A percentile compares a stretch with the other conserved stretches of the same genome.
These are phyloP conservation scores for Ageneiosus marmoratus DNA, from an alignment of 2,113 vertebrate genomes.

Conservation along the genomic window DNA sequence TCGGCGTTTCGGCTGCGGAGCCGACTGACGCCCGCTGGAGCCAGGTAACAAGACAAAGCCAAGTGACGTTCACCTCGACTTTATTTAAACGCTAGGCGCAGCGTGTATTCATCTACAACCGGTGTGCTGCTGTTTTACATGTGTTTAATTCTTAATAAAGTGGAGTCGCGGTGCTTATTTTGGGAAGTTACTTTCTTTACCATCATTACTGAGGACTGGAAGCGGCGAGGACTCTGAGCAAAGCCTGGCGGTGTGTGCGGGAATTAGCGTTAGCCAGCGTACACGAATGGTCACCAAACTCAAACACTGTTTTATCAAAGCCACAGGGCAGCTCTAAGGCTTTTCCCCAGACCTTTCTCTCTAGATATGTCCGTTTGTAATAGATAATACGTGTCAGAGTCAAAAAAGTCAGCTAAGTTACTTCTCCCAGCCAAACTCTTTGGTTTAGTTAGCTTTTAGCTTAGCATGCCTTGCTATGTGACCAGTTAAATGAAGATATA, in stretches of 20 bases:
- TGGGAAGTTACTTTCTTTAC: not conserved
- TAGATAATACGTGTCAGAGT: not conserved
- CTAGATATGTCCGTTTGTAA: not conserved
- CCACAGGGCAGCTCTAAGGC: not conserved
- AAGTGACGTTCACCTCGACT: not conserved
- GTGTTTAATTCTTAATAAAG: not conserved
- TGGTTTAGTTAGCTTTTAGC: constrained; percentile 40
- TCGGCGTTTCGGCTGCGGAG: constrained; percentile 51
- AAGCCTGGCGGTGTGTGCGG: constrained; percentile 27
- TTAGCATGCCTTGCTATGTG: constrained; percentile 15
- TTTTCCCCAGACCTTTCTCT: not conserved
- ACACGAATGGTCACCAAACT: not conserved
- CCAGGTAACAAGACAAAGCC: constrained; percentile 47
- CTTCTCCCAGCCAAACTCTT: not conserved
- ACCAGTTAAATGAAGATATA: not conserved
- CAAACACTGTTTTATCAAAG: not conserved
- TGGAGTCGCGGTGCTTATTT: constrained; percentile 4
- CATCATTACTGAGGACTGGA: not conserved
- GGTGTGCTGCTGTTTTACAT: not conserved
- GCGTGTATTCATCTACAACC: not conserved
- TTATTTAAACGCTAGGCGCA: not conserved
- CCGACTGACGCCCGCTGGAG: constrained; percentile 51
- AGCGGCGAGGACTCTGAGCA: constrained; percentile 23
- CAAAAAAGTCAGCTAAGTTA: not conserved
- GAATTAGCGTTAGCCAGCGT: constrained; percentile 21